Conservation (phyloP, 2,888 invertebrate species). For the Mythimna impura region DNA sequence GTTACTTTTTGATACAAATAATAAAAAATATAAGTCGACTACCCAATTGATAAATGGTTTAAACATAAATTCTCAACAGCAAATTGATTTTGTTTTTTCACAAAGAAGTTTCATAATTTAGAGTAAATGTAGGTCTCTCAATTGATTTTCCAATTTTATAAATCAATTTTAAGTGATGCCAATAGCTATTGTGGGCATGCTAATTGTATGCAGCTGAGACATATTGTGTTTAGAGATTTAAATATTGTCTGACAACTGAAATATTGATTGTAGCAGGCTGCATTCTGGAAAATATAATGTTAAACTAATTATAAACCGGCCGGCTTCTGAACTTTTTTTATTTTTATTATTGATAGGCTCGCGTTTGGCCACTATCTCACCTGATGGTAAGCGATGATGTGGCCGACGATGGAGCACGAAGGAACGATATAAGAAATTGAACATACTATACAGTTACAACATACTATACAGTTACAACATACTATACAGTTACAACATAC, state of each 20-base stretch:
- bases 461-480: no score
- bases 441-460: no score
- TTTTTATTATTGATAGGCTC: no score
- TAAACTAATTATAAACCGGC: no score
- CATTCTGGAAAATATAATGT: neutral
- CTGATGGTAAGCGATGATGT: no score
- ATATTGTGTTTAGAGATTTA: neutral
- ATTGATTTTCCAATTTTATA: slow-evolving; percentile 15
- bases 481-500: no score
- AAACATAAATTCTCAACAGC: neutral
- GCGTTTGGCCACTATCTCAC: no score
- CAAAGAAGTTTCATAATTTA: neutral
- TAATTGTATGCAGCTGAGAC: slow-evolving; percentile 21
- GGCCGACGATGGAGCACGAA: neutral
- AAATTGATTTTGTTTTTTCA: neutral
- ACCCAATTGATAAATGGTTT: no score
- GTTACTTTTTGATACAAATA: no score
- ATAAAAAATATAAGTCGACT: no score
- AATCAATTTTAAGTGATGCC: slow-evolving; percentile 17
- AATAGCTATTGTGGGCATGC: slow-evolving; percentile 22
- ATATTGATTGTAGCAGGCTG: neutral
- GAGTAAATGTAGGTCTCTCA: neutral
- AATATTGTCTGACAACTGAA: slow-evolving; percentile 1
- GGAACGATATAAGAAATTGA: neutral
- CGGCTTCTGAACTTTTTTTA: neutral